Conservation (phyloP, 2,113 vertebrate genomes). For the Chionodraco myersi region DNA sequence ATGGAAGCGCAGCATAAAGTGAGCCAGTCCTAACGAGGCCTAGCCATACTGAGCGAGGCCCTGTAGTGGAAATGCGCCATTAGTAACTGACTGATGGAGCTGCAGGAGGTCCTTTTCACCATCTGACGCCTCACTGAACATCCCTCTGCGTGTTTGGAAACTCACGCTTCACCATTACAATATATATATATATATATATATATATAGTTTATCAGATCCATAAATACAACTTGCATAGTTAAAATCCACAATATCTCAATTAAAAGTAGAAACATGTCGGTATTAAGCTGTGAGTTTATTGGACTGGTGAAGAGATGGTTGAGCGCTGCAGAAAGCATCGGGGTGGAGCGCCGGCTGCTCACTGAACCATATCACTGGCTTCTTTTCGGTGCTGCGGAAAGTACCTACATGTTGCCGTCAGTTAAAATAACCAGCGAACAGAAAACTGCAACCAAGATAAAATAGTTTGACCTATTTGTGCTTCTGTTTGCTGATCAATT, state of each 20-base stretch:
- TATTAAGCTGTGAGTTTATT: not conserved
- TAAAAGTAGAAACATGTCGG: not conserved
- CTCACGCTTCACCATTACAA: not conserved
- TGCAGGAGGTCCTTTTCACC: not conserved
- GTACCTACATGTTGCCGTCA: conserved; percentile 57
- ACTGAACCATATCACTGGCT: conserved; percentile 35
- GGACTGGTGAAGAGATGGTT: not conserved
- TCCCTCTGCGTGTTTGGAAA: not conserved
- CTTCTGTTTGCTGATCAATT: conserved; percentile 31
- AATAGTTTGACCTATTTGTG: not conserved
- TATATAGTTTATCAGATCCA: not conserved
- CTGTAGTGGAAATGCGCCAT: no score
- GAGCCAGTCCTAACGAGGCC: no score
- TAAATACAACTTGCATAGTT: not conserved
- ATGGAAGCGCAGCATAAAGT: no score
- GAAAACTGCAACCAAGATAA: conserved; percentile 31
- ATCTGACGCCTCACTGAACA: no score
- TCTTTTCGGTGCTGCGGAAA: conserved; percentile 56
- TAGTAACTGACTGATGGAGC: no score
- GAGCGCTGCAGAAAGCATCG: not conserved
- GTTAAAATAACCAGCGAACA: conserved; percentile 13
- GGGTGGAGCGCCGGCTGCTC: conserved; percentile 45
- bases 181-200: not conserved
- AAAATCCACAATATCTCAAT: not conserved
- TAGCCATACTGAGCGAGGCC: no score